Evolutionary conservation across 2,888 invertebrate genomes (phyloP).

Genomic region (Dolichopus griseipennis): DNA sequence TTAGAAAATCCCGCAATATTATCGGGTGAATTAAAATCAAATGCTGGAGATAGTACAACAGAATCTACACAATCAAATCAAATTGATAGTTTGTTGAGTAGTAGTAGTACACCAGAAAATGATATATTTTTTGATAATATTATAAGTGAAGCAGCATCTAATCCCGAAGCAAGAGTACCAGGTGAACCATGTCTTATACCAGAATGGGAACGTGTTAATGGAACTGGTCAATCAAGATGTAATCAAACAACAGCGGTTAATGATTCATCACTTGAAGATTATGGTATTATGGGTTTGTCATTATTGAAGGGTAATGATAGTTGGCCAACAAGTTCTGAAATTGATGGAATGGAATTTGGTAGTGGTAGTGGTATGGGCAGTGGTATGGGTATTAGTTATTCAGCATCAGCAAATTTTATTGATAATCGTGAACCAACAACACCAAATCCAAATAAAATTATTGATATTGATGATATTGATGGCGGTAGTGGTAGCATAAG

Average conservation of each 20-base stretch:
- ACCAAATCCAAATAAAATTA: constrained; percentile 23
- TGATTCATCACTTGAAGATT: constrained; percentile 19
- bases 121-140: not conserved
- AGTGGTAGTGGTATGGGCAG: constrained; percentile 26
- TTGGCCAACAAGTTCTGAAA: constrained; percentile 22
- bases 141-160: not conserved
- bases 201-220: constrained; percentile 19
- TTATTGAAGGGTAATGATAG: constrained; percentile 9
- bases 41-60: not conserved
- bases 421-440: constrained; percentile 32
- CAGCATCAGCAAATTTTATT: constrained; percentile 14
- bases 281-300: not conserved
- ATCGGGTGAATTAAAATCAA: not conserved
- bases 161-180: constrained; percentile 23
- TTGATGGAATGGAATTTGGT: constrained; percentile 21
- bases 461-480: constrained; percentile 33
- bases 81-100: not conserved
- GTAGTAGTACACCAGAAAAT: not conserved
- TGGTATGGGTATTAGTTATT: constrained; percentile 18
- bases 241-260: not conserved
- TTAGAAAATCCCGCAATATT: not conserved
- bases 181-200: constrained; percentile 21
- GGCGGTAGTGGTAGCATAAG: not conserved
- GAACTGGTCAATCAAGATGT: constrained; percentile 14
- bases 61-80: not conserved